phyloP scores from a whole-genome alignment of 2,113 vertebrate genomes.

The Oxyura jamaicensis region DNA sequence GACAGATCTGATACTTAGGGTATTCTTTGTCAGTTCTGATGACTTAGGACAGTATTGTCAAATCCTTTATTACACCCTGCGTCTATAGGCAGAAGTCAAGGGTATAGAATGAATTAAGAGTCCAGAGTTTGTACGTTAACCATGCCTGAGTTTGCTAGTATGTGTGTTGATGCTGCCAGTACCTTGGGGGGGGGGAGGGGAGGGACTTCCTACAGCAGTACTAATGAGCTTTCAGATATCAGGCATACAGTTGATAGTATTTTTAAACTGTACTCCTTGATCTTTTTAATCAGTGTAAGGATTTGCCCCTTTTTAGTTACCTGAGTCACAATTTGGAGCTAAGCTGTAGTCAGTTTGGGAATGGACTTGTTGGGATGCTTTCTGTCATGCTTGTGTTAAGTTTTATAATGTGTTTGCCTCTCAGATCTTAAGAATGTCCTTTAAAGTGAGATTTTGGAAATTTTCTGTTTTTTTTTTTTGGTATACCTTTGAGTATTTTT shows the following conservation, averaged over 20 bases:
- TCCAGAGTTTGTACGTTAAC: not conserved
- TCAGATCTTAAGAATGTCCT: not conserved
- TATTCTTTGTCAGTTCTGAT: not conserved
- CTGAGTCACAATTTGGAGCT: not conserved
- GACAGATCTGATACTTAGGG: not conserved
- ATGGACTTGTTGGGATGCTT: not conserved
- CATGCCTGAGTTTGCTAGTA: accelerated
- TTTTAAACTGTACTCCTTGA: not conserved
- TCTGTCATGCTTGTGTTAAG: not conserved
- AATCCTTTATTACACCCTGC: not conserved
- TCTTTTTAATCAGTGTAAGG: not conserved
- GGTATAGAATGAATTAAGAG: not conserved
- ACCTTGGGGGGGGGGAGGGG: no score
- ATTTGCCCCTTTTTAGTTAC: not conserved
- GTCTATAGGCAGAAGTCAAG: not conserved
- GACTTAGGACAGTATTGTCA: not conserved
- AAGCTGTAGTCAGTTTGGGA: not conserved
- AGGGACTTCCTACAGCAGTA: not conserved
- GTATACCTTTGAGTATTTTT: not conserved
- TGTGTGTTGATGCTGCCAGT: not conserved
- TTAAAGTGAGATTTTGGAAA: not conserved
- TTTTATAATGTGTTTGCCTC: not conserved
- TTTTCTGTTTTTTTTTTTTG: not conserved
- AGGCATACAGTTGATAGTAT: not conserved
- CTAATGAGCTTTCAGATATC: not conserved